Conservation (phyloP, 2,797 vertebrate genomes). For the Eospalax fontanierii region DNA sequence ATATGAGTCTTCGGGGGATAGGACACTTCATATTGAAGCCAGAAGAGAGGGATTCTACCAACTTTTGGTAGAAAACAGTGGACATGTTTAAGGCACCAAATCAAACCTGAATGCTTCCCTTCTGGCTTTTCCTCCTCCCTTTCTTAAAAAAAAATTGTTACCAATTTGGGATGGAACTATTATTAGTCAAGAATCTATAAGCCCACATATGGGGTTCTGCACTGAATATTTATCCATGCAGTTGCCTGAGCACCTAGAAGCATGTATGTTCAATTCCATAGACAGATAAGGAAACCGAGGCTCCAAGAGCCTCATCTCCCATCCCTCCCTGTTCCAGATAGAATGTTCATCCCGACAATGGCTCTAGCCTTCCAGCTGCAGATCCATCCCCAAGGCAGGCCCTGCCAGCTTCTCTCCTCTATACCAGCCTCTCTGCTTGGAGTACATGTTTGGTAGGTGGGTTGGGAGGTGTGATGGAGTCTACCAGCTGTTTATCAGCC, state of each 20-base stretch:
- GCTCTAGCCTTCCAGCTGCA: not conserved
- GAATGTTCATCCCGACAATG: not conserved
- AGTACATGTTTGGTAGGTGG: not conserved
- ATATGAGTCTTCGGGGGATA: not conserved
- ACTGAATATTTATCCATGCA: not conserved
- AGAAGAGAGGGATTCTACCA: not conserved
- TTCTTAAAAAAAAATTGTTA: not conserved
- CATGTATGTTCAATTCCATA: not conserved
- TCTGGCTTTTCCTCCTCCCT: not conserved
- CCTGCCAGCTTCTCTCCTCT: not conserved
- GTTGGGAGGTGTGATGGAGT: not conserved
- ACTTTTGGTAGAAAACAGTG: not conserved
- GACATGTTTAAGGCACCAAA: not conserved
- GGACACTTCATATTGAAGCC: not conserved
- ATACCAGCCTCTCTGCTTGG: not conserved
- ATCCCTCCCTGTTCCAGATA: not conserved
- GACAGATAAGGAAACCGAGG: not conserved
- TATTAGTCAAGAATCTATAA: not conserved
- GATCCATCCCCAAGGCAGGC: not conserved
- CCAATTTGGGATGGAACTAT: not conserved
- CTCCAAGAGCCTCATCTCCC: not conserved
- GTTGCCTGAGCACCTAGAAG: not conserved
- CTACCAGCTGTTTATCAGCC: constrained; percentile 40
- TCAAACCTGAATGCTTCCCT: not conserved
- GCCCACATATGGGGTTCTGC: not conserved